Evolutionary conservation across 2,797 vertebrate species (phyloP), one percentile per base, ranked within the genome.

Genomic region (Sebastiscus albofasciatus): DNA sequence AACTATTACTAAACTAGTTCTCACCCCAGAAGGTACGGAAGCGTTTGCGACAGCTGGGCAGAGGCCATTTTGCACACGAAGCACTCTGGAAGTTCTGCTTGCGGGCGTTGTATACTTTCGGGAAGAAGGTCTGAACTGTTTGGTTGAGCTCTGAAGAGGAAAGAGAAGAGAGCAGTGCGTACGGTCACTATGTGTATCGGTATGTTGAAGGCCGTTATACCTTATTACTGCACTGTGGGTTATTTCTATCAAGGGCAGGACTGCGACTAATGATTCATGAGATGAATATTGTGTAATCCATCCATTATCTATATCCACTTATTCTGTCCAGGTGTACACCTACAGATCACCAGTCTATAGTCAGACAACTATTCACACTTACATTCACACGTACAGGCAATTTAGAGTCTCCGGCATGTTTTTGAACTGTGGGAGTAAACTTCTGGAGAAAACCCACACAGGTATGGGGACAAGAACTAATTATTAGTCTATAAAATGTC

Each of bases 1-100:
- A 58, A 31, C 18, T 8, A 10, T 12, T 14, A 18, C 2, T 20
- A 20, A 27, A 60, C 33, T 4, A 6, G 31, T 27, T 79, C 90
- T 91, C 67, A 96, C 94, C 93, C 92, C 92, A 91, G 60, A 95
- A 90, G 34, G 86, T 68, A 6, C 27, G 83, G 55, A 91, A 90
- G 46, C 77, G 73, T 55, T 90, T 93, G 5, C 49, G 79, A n/a
- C 85, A 86, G 77, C 79, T 90, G 81, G 95, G 95, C 67, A 96
- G 92, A 10, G 95, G 94, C 94, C 93, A 96, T 49, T 92, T 94
- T 2, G 91, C 90, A 81, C 89, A 94, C 1, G 70, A 79, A 11
- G 90, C 86, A 11, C 80, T 92, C 79, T 91, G 85, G 87, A 95
- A 96, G 82, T 61, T 89, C 76, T 92, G 83, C 68, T 93, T 90